Conservation (phyloP, 2,888 invertebrate genomes). For the Cephus spinipes region DNA sequence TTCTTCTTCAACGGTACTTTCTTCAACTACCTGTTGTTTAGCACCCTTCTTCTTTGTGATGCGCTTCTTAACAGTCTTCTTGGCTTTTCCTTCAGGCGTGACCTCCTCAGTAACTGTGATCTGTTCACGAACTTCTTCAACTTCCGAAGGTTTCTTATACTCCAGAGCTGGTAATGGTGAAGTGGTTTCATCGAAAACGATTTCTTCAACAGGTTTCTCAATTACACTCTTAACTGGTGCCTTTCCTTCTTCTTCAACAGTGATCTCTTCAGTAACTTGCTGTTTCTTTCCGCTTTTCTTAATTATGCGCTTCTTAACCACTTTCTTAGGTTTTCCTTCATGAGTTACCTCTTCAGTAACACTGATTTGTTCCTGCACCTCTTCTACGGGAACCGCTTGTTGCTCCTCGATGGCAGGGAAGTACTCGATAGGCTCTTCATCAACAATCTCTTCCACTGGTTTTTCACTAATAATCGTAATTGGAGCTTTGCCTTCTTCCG, state of each 20-base stretch:
- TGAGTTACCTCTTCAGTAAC: slow-evolving; percentile 29
- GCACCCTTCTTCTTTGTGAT: slow-evolving; percentile 64
- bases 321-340: slow-evolving; percentile 32
- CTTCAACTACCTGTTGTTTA: slow-evolving; percentile 67
- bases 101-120: slow-evolving; percentile 58
- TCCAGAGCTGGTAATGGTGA: slow-evolving; percentile 27
- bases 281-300: slow-evolving; percentile 64
- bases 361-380: slow-evolving; percentile 35
- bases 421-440: slow-evolving; percentile 35
- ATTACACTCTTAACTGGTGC: slow-evolving; percentile 60
- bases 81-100: slow-evolving; percentile 57
- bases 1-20: slow-evolving; percentile 66
- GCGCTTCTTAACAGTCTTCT: slow-evolving; percentile 53
- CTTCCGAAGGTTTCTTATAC: slow-evolving; percentile 46
- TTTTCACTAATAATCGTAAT: slow-evolving; percentile 27
- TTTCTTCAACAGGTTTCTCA: slow-evolving; percentile 29
- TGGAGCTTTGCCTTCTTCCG: slow-evolving; percentile 34
- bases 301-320: slow-evolving; percentile 61
- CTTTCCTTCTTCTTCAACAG: slow-evolving; percentile 64
- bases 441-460: slow-evolving; percentile 26
- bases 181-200: slow-evolving; percentile 31
- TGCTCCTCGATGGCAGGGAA: slow-evolving; percentile 40
- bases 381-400: slow-evolving; percentile 10
- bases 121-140: slow-evolving; percentile 55
- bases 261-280: slow-evolving; percentile 67